Base-by-base conservation (phyloP, 2,888 invertebrate genomes). In the Seladonia tumulorum region DNA sequence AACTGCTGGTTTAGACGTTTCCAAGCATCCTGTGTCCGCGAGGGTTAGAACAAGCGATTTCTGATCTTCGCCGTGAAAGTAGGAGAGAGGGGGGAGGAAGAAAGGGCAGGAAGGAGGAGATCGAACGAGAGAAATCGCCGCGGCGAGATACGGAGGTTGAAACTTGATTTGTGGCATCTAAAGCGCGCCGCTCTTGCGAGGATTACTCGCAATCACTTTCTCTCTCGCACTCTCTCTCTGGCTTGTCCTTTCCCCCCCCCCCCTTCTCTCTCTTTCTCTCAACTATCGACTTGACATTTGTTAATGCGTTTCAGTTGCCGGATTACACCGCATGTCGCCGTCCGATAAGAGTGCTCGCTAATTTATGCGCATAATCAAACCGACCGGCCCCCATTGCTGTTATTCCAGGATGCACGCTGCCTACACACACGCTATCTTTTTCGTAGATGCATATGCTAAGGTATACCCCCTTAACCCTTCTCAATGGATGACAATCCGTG, bases 221-320 rank as follows among this genome's bases (percentile, higher is more conserved):
- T 66, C 25, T 66, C 66, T 60, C 88, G 82, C 87, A 49, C 81
- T 70, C 74, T 80, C 68, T 66, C 78, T 60, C 60, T 0, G 12
- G 25, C 16, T 47, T 18, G 18, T 18, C 14, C 60, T 25, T n/a
- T 63, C 60, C 8, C n/a, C n/a, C n/a, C n/a, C n/a, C n/a, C n/a
- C n/a, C n/a, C n/a, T n/a, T n/a, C n/a, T n/a, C 5, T 57, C 57
- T 60, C 88, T 85, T 86, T 57, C 79, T 73, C 73, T 68, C 78
- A 75, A 12, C 79, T 72, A 76, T 81, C 88, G 87, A 87, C 91
- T 89, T 88, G 91, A 92, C 93, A 91, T 92, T 92, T 91, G 92
- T 93, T 93, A 93, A 93, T 93, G 93, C 93, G 91, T 93, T 93
- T 93, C 92, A 92, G 92, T 93, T 93, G 91, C 91, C 90, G 91